A percentile compares a stretch with the other conserved stretches of the same genome.
Evolutionary conservation across 2,113 vertebrate genomes (phyloP).

Genomic region (Seriola rivoliana): DNA sequence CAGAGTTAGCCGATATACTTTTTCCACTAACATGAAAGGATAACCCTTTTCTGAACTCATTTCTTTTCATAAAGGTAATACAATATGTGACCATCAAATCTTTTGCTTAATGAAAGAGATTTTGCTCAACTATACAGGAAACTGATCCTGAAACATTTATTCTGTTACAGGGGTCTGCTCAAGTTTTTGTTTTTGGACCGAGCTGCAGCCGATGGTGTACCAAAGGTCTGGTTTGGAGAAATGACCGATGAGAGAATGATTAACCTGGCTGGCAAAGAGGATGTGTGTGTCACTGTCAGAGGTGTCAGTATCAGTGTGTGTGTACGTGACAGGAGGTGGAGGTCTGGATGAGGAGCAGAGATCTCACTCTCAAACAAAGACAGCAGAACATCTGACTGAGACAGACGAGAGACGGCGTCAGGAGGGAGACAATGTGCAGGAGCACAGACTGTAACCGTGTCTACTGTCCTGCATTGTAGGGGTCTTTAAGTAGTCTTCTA

Average conservation of each 20-base stretch:
- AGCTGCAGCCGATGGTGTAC: background rate
- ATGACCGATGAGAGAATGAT: slow-evolving; percentile 77
- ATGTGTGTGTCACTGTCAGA: slow-evolving; percentile 51
- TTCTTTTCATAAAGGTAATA: background rate
- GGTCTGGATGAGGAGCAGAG: slow-evolving; percentile 58
- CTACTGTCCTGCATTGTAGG: background rate
- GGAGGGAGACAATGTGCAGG: slow-evolving; percentile 25
- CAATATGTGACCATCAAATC: background rate
- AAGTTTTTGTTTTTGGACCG: slow-evolving; percentile 39
- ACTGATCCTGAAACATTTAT: slow-evolving; percentile 29
- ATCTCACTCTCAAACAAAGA: slow-evolving; percentile 29
- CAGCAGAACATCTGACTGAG: slow-evolving; percentile 30
- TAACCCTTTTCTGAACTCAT: background rate
- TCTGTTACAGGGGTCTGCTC: slow-evolving; percentile 18
- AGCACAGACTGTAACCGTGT: background rate
- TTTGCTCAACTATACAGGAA: background rate
- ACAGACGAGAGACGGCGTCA: slow-evolving; percentile 18
- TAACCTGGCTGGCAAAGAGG: slow-evolving; percentile 65
- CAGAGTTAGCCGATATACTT: background rate
- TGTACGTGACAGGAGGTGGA: slow-evolving; percentile 68
- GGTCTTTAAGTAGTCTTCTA: background rate
- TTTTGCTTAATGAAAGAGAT: slow-evolving; percentile 22
- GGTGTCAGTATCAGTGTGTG: slow-evolving; percentile 39
- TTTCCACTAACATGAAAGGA: slow-evolving; percentile 22
- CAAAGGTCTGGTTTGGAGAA: slow-evolving; percentile 64